Percentiles rank a stretch among this genome's conserved stretches.
phyloP scores from a whole-genome alignment of 2,888 invertebrate genomes.

The Drosophila meridionalis region DNA sequence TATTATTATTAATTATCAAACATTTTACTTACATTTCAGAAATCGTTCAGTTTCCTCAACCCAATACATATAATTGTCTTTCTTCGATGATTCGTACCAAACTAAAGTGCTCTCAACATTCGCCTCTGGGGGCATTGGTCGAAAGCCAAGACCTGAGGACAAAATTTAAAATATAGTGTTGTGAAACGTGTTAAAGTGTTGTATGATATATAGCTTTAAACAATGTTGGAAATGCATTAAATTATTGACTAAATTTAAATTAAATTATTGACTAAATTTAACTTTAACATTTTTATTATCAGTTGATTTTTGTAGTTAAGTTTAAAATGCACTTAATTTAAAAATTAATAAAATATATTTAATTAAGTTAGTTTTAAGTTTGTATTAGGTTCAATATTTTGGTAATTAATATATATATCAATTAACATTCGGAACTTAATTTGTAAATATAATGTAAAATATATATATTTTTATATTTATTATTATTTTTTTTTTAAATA shows the following conservation, averaged over 20 bases:
- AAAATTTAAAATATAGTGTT: slow-evolving; percentile 24
- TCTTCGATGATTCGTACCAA: slow-evolving; percentile 90
- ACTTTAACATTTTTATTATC: too few species aligned
- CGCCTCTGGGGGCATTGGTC: slow-evolving; percentile 96
- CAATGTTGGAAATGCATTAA: neutral
- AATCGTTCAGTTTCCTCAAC: slow-evolving; percentile 91
- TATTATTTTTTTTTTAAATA: too few species aligned
- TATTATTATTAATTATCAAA: neutral
- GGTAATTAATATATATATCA: too few species aligned
- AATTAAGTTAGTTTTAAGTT: too few species aligned
- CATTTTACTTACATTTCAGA: slow-evolving; percentile 88
- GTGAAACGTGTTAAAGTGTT: neutral
- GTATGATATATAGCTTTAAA: neutral
- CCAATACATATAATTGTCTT: slow-evolving; percentile 92
- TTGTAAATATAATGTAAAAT: too few species aligned
- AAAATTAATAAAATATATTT: too few species aligned
- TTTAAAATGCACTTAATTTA: too few species aligned
- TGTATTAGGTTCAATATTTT: too few species aligned
- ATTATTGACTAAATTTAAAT: neutral
- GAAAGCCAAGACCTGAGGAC: slow-evolving; percentile 94
- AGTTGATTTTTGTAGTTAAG: too few species aligned
- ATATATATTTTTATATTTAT: too few species aligned
- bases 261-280: too few species aligned
- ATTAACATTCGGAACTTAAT: too few species aligned
- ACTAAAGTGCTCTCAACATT: slow-evolving; percentile 98